A percentile compares a stretch with the other conserved stretches of the same genome.
Conservation (phyloP, 2,113 vertebrate genomes). For the Promerops cafer region DNA sequence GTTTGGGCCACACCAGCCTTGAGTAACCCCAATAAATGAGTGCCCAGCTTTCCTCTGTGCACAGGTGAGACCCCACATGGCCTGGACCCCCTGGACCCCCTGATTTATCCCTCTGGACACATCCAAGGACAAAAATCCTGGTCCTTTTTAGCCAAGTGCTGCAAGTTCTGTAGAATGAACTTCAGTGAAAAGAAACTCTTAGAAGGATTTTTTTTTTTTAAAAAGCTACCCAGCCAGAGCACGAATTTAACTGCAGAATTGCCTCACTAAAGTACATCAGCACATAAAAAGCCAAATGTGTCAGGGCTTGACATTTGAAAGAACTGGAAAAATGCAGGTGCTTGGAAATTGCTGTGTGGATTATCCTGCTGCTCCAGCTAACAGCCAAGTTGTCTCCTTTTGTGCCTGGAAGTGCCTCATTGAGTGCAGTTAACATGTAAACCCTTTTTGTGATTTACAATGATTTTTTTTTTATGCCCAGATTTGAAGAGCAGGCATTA, state of each 20-base stretch:
- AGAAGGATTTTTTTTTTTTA: neutral
- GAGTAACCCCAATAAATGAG: neutral
- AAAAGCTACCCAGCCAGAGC: neutral
- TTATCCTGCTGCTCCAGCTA: neutral
- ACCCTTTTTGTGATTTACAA: neutral
- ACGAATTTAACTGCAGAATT: neutral
- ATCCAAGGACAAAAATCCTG: neutral
- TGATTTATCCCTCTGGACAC: neutral
- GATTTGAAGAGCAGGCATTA: neutral
- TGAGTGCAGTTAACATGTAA: neutral
- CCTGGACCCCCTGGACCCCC: neutral
- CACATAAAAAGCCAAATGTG: slow-evolving; percentile 6
- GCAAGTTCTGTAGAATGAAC: neutral
- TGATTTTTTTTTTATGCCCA: neutral
- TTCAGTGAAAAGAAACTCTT: neutral
- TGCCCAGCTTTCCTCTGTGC: neutral
- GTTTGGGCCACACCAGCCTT: neutral
- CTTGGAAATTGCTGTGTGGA: neutral
- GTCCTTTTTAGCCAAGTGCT: neutral
- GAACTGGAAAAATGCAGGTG: neutral
- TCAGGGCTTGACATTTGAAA: slow-evolving; percentile 6
- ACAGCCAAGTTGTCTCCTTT: neutral
- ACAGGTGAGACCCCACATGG: neutral
- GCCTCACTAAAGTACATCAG: neutral
- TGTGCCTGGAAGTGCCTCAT: neutral